Evolutionary conservation across 2,113 vertebrate genomes (phyloP).

Genomic region (Siniperca knerii): DNA sequence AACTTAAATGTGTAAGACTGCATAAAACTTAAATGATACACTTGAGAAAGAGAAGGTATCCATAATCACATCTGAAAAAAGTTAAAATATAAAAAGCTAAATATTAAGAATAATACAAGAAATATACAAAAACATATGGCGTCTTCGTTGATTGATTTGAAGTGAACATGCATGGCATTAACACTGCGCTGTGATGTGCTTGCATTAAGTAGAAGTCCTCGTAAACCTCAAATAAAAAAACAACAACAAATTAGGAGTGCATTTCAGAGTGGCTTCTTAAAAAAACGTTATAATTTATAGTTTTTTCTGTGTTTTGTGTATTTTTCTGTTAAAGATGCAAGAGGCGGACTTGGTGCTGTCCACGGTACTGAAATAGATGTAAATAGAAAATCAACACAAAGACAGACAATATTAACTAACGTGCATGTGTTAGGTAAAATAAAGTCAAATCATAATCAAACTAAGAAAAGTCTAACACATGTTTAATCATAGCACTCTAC

Average conservation of each 20-base stretch:
- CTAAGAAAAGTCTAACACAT: neutral
- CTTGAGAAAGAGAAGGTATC: neutral
- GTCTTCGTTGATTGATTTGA: neutral
- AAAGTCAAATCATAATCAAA: neutral
- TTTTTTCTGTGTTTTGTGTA: neutral
- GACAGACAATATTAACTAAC: neutral
- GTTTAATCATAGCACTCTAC: neutral
- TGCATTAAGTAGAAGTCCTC: neutral
- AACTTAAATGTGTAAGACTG: neutral
- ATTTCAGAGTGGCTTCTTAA: neutral
- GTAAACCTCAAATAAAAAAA: neutral
- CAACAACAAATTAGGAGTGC: neutral
- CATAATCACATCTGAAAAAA: neutral
- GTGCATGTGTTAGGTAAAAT: neutral
- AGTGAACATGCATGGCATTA: neutral
- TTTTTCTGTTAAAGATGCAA: neutral
- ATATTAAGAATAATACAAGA: neutral
- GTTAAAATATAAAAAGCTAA: fast-evolving
- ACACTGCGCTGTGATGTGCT: neutral
- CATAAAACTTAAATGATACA: neutral
- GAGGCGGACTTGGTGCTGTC: constrained; percentile 69
- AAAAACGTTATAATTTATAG: neutral
- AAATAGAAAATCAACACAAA: constrained; percentile 8
- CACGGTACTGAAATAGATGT: constrained; percentile 77
- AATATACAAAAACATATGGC: neutral